A percentile compares a stretch with the other conserved stretches of the same genome.
These are phyloP conservation scores for Uloborus diversus DNA, from an alignment of 1,140 invertebrate species.

Conservation along the genomic window DNA sequence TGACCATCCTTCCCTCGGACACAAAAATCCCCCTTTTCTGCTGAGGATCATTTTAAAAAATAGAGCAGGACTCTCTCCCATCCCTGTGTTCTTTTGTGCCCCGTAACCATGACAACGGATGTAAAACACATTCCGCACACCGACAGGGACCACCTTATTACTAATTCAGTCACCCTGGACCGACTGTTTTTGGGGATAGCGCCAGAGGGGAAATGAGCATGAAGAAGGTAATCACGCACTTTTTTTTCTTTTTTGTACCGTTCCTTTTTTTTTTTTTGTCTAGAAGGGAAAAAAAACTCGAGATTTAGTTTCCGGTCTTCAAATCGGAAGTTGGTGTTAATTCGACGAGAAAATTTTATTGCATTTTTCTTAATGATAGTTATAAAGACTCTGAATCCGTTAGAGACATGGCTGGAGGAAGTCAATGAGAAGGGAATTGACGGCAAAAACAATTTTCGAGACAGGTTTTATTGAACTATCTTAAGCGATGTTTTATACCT, in stretches of 20 bases:
- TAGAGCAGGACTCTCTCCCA: conserved; percentile 16
- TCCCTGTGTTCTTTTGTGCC: conserved; percentile 47
- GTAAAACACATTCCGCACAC: conserved; percentile 38
- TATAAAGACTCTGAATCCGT: no score
- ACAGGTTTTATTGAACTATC: background rate
- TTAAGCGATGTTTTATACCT: background rate
- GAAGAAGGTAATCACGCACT: background rate
- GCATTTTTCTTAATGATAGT: no score
- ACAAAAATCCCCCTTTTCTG: background rate
- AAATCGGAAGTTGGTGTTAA: no score
- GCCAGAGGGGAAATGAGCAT: background rate
- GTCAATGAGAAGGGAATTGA: no score
- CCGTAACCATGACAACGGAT: conserved; percentile 35
- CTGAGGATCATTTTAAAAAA: no score
- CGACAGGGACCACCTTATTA: background rate
- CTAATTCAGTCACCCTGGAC: background rate
- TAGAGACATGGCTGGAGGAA: no score
- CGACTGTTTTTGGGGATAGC: background rate
- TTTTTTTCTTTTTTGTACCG: no score
- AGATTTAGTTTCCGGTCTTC: no score
- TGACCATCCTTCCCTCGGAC: background rate
- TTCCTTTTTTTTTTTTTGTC: no score
- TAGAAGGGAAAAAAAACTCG: no score
- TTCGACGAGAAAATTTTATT: no score
- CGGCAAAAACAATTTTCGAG: no score